Evolutionary conservation across 2,888 invertebrate genomes (phyloP).

Genomic region (Drosophila picticornis): DNA sequence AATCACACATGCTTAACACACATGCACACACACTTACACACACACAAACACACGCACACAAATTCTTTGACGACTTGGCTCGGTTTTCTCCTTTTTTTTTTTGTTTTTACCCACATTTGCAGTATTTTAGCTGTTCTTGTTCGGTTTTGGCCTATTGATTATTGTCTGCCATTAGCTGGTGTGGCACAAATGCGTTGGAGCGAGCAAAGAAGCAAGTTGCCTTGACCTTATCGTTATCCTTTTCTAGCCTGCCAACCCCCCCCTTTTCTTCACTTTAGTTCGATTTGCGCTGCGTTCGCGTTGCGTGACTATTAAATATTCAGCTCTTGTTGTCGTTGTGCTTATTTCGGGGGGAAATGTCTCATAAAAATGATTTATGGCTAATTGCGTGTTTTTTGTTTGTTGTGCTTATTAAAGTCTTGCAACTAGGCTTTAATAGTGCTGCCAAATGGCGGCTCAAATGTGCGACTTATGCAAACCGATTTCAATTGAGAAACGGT

Average conservation of each 20-base stretch:
- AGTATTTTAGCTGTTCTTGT: neutral
- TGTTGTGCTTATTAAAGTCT: slow-evolving; percentile 9
- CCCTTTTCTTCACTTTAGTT: slow-evolving; percentile 7
- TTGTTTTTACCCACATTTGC: neutral
- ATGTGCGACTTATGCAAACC: neutral
- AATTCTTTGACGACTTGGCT: slow-evolving; percentile 28
- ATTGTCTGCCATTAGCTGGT: slow-evolving; percentile 50
- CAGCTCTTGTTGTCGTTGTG: slow-evolving; percentile 42
- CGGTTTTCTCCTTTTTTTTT: neutral
- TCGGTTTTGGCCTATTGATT: slow-evolving; percentile 53
- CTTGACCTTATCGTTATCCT: slow-evolving; percentile 59
- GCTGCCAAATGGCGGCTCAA: neutral
- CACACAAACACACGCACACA: slow-evolving; percentile 9
- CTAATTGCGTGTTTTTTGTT: slow-evolving; percentile 46
- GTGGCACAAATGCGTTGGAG: slow-evolving; percentile 12
- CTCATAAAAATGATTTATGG: slow-evolving; percentile 82
- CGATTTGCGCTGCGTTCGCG: slow-evolving; percentile 62
- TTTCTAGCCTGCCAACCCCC: slow-evolving; percentile 34
- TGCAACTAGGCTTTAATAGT: slow-evolving; percentile 16
- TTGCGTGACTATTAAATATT: slow-evolving; percentile 78
- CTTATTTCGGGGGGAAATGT: slow-evolving; percentile 64
- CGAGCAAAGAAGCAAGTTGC: slow-evolving; percentile 17
- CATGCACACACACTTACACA: slow-evolving; percentile 9
- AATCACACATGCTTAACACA: slow-evolving; percentile 32
- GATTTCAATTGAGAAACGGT: neutral